A percentile compares a stretch with the other conserved stretches of the same genome.
These are phyloP conservation scores for Penaeus japonicus DNA, from an alignment of 1,140 invertebrate species.

Conservation along the genomic window DNA sequence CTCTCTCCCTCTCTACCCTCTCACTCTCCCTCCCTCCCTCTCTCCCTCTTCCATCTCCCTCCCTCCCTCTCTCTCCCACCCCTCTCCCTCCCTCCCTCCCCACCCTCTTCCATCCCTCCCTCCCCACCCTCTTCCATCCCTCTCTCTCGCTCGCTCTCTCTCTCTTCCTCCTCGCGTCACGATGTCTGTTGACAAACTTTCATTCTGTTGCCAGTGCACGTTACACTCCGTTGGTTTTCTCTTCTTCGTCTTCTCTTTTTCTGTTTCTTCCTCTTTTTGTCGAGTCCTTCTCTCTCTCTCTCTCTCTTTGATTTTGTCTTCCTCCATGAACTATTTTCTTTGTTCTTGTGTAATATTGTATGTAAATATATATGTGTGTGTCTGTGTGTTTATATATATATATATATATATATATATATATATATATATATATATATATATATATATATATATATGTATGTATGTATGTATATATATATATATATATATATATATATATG, in stretches of 20 bases:
- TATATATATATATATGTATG: too few species aligned
- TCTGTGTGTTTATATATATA: too few species aligned
- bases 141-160: too few species aligned
- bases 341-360: too few species aligned
- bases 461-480: too few species aligned
- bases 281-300: not conserved
- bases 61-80: not conserved
- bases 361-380: too few species aligned
- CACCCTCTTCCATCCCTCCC: not conserved
- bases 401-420: too few species aligned
- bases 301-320: not conserved
- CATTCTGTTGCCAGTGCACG: not conserved
- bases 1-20: not conserved
- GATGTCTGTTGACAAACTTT: slow-evolving; percentile 8
- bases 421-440: too few species aligned
- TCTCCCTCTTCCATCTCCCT: not conserved
- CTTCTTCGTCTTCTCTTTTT: not conserved
- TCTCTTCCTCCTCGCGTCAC: not conserved
- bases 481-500: too few species aligned
- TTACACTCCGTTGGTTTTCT: not conserved
- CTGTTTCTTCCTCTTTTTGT: not conserved
- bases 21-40: not conserved
- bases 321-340: not conserved
- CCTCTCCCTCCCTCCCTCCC: not conserved
- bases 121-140: not conserved